Evolutionary conservation across 2,797 vertebrate species (phyloP), one percentile per base, ranked within the genome.

Genomic region (Myioborus melanocephalus): DNA sequence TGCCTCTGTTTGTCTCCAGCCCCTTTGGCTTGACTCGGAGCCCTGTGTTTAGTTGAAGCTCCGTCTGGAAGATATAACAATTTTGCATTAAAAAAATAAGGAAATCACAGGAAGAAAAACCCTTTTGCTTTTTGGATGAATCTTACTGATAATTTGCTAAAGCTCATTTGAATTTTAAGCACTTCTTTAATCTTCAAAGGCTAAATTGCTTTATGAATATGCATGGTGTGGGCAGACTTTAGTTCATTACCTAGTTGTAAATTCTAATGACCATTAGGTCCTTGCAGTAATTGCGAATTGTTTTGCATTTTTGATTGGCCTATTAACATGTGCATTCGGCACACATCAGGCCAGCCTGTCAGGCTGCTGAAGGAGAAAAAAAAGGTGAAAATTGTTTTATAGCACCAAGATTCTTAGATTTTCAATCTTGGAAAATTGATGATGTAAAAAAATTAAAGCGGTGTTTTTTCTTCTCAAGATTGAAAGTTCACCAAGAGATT

Each of bases 291-390:
- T 99, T 99, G 99, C 99, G 99, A 99, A 99, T 99, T 99, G 99
- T 99, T 99, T 99, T 99, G 99, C 99, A 99, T 99, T 99, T 99
- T 99, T 99, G 99, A 99, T 99, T 99, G 99, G 99, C 99, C 99
- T 99, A 99, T 99, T 99, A 99, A 99, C 98, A 99, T 99, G 99
- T 99, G 98, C 99, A 99, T 99, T 99, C 98, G 98, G 98, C 98
- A 98, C 98, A 98, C 99, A 99, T 99, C 99, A 99, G 99, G 98
- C 98, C 97, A 98, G 99, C 98, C 98, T 99, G 99, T 99, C 99
- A 99, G 98, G 98, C 98, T 98, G 98, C 98, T 98, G 98, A 97
- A 98, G 98, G 97, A 98, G 98, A 97, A 97, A 97, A 98, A 98
- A 98, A 98, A 98, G 98, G 98, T 98, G 98, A 98, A 98, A 98